These are phyloP conservation scores for Enteromius trimaculatus DNA, from an alignment of 2,797 vertebrate species.

Conservation along the genomic window DNA sequence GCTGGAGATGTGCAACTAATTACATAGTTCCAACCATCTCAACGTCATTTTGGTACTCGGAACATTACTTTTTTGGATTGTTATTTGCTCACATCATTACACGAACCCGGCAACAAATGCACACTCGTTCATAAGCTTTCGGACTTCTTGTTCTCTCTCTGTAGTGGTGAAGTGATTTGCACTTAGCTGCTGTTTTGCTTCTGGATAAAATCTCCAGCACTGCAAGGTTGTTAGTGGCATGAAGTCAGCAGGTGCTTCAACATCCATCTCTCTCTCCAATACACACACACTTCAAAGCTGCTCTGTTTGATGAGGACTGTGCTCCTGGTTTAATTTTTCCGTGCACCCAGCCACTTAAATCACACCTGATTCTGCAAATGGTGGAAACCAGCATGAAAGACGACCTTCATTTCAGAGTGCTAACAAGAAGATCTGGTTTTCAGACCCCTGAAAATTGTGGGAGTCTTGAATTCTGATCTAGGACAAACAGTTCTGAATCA, in stretches of 20 bases:
- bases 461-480: background rate
- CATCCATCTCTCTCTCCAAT: slow-evolving; percentile 37
- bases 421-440: background rate
- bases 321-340: slow-evolving; percentile 30
- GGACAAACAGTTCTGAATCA: background rate
- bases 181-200: slow-evolving; percentile 11
- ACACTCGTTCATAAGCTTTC: background rate
- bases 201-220: slow-evolving; percentile 34
- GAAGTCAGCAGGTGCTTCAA: slow-evolving; percentile 43
- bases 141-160: background rate
- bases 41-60: background rate
- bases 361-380: background rate
- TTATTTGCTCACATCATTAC: slow-evolving; percentile 9
- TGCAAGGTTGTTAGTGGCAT: slow-evolving; percentile 35
- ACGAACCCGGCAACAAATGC: background rate
- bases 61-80: background rate
- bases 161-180: slow-evolving; percentile 15
- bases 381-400: slow-evolving; percentile 22
- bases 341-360: slow-evolving; percentile 16
- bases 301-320: slow-evolving; percentile 39
- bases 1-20: background rate
- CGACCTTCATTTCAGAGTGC: background rate
- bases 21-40: background rate
- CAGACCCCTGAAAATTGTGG: background rate
- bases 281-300: slow-evolving; percentile 38